These are phyloP conservation scores for Oreochromis tanganicae DNA, from an alignment of 2,113 vertebrate species.

Conservation along the genomic window DNA sequence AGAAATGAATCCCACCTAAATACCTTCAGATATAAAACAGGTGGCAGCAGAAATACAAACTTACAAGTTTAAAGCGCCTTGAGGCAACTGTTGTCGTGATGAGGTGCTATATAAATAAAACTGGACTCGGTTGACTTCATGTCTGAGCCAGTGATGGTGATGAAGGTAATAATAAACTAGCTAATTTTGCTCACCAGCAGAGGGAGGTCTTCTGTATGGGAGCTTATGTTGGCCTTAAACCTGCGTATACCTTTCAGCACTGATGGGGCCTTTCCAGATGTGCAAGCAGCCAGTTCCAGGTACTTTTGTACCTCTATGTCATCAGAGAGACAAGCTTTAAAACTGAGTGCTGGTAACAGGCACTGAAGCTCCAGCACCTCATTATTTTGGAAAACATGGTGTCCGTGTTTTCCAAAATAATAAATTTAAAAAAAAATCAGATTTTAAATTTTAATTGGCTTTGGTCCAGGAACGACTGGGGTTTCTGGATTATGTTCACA, in stretches of 20 bases:
- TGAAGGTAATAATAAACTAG: not conserved
- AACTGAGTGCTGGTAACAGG: not conserved
- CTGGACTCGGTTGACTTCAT: not conserved
- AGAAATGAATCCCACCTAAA: not conserved
- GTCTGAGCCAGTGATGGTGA: not conserved
- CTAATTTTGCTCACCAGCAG: not conserved
- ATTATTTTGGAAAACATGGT: not conserved
- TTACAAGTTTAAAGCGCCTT: not conserved
- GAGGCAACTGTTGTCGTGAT: not conserved
- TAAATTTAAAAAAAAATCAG: not conserved
- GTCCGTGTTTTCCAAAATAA: not conserved
- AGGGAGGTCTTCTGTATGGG: not conserved
- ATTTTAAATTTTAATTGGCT: not conserved
- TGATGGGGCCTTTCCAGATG: not conserved
- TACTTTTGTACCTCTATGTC: not conserved
- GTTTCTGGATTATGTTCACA: not conserved
- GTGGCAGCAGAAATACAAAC: not conserved
- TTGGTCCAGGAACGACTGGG: not conserved
- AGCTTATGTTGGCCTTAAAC: not conserved
- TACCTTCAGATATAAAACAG: accelerated
- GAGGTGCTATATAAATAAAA: not conserved
- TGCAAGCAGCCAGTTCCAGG: not conserved
- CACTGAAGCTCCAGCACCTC: not conserved
- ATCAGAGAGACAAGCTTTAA: not conserved
- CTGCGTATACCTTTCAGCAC: not conserved